Percentiles rank a stretch among this genome's conserved stretches.
Conservation (phyloP, 1,140 invertebrate species). For the Cydia fagiglandana region DNA sequence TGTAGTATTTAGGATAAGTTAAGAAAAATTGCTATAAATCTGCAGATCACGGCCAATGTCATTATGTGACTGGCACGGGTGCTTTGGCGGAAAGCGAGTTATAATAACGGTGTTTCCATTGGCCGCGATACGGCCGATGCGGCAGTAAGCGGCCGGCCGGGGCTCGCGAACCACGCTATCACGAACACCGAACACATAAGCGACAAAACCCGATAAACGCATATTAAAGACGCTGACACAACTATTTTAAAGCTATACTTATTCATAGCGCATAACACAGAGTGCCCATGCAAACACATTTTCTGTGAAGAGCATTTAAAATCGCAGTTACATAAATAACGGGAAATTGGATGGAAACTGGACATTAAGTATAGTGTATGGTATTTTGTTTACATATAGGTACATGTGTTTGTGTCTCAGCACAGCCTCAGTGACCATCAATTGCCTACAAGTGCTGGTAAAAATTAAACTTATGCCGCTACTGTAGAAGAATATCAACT, state of each 20-base stretch:
- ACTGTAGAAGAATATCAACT: not conserved
- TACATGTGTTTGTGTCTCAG: not conserved
- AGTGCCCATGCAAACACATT: not conserved
- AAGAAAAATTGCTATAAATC: not conserved
- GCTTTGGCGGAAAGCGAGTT: not conserved
- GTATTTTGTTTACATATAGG: not conserved
- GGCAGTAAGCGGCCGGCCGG: not conserved
- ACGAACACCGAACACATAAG: not conserved
- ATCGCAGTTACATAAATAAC: not conserved
- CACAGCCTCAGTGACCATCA: not conserved
- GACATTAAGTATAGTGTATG: not conserved
- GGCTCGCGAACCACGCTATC: not conserved
- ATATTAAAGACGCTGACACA: not conserved
- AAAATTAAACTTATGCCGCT: not conserved
- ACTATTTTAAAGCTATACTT: too few relatives aligned
- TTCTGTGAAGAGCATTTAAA: not conserved
- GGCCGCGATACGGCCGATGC: not conserved
- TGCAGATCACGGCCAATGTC: not conserved
- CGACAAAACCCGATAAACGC: not conserved
- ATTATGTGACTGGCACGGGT: not conserved
- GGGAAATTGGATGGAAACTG: not conserved
- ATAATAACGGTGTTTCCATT: not conserved
- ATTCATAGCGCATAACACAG: too few relatives aligned
- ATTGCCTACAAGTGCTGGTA: not conserved
- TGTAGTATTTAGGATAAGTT: too few relatives aligned